Percentiles rank a stretch among this genome's conserved stretches.
These are phyloP conservation scores for Archips crataeganus DNA, from an alignment of 2,888 invertebrate genomes.

Conservation along the genomic window DNA sequence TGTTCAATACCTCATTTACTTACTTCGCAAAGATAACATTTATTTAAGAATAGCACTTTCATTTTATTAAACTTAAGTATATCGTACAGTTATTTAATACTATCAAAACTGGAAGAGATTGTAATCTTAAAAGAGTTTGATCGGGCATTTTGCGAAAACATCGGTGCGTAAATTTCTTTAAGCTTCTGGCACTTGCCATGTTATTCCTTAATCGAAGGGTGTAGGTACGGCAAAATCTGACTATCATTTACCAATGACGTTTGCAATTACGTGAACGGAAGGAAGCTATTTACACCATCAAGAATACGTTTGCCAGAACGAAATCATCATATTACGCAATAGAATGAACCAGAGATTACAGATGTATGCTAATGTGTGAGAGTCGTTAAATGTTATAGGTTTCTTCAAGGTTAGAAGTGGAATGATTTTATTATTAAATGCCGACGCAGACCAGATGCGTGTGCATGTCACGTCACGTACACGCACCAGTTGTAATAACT, in stretches of 20 bases:
- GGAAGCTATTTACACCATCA: constrained; percentile 41
- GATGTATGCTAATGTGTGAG: constrained; percentile 11
- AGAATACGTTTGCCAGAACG: constrained; percentile 32
- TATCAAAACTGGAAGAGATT: not conserved
- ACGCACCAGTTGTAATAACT: too few relatives aligned
- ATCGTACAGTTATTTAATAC: not conserved
- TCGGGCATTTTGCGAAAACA: not conserved
- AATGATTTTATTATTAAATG: not conserved
- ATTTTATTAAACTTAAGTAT: too few relatives aligned
- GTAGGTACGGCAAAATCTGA: constrained; percentile 20
- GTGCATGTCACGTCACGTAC: too few relatives aligned
- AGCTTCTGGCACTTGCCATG: constrained; percentile 15
- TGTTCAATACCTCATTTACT: not conserved
- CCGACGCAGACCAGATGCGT: too few relatives aligned
- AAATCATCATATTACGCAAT: constrained; percentile 20
- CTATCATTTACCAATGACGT: constrained; percentile 38
- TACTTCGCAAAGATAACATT: too few relatives aligned
- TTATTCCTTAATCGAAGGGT: constrained; percentile 25
- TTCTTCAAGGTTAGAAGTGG: constrained; percentile 14
- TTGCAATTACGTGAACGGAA: constrained; percentile 46
- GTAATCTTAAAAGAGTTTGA: not conserved
- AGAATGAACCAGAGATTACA: constrained; percentile 18
- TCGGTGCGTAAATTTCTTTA: constrained; percentile 15
- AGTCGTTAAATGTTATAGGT: constrained; percentile 17
- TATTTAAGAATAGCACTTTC: too few relatives aligned